Conservation (phyloP, 2,797 vertebrate genomes). For the Artibeus lituratus region DNA sequence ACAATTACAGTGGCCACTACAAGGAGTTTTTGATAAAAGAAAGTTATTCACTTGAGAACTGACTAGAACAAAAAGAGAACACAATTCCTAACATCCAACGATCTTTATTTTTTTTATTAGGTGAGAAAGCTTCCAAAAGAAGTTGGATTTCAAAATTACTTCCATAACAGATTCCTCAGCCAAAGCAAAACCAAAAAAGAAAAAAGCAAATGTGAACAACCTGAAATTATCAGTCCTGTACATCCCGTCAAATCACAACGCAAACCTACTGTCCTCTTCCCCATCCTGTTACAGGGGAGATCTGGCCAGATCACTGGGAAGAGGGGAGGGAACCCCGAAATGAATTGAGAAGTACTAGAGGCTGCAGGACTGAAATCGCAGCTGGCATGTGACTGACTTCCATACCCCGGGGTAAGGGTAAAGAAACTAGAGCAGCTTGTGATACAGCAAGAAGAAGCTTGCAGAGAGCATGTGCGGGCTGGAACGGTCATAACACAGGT, state of each 20-base stretch:
- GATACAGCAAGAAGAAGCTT: no score
- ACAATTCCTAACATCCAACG: not conserved
- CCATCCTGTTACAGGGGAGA: no score
- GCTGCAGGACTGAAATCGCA: no score
- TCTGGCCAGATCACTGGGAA: no score
- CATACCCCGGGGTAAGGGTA: no score
- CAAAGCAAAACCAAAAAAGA: not conserved
- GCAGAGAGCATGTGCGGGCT: no score
- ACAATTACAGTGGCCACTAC: not conserved
- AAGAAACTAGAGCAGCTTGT: no score
- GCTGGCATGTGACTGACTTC: no score
- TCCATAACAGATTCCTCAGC: not conserved
- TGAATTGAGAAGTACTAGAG: no score
- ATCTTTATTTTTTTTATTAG: not conserved
- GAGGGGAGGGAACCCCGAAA: no score
- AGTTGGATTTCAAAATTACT: not conserved
- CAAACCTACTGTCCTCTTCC: not conserved
- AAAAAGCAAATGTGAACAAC: not conserved
- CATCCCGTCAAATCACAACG: not conserved
- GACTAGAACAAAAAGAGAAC: not conserved
- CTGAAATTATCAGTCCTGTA: conserved; percentile 3
- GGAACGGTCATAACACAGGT: no score
- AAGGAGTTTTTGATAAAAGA: not conserved
- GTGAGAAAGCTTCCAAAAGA: not conserved
- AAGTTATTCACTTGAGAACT: not conserved